Conservation (phyloP, 1,140 invertebrate genomes). For the Harpegnathos saltator region DNA sequence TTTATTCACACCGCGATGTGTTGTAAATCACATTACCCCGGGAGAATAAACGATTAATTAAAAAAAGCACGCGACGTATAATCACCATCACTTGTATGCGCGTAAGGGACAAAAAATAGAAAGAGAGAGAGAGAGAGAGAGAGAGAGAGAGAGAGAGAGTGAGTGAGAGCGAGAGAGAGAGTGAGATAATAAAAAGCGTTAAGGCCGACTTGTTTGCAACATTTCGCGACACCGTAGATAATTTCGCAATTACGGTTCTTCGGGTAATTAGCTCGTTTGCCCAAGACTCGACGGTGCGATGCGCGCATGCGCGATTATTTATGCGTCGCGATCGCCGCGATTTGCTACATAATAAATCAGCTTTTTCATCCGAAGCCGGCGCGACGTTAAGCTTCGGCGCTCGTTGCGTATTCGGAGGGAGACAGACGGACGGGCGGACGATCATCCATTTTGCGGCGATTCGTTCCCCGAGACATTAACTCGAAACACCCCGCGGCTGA, state of each 20-base stretch:
- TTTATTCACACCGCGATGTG: neutral
- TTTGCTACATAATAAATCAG: slow-evolving; percentile 26
- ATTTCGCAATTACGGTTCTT: slow-evolving; percentile 14
- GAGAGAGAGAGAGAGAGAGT: too few relatives aligned
- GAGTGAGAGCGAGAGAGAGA: too few relatives aligned
- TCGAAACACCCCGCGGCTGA: slow-evolving; percentile 65
- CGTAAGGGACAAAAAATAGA: too few relatives aligned
- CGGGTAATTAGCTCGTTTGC: neutral
- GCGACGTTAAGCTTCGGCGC: slow-evolving; percentile 53
- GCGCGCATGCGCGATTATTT: neutral
- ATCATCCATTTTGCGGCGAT: slow-evolving; percentile 66
- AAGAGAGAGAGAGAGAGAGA: too few relatives aligned
- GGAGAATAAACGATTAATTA: slow-evolving; percentile 1
- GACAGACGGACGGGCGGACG: slow-evolving; percentile 39
- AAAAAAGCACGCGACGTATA: neutral
- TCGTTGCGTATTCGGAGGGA: slow-evolving; percentile 46
- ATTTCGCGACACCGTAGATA: neutral
- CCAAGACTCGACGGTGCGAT: neutral
- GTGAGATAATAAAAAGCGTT: neutral
- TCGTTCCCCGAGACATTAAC: slow-evolving; percentile 63
- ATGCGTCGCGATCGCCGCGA: slow-evolving; percentile 5
- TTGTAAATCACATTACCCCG: neutral
- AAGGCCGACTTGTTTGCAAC: neutral
- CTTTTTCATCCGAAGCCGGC: neutral
- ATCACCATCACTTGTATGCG: neutral